Base-by-base conservation (phyloP, 2,888 invertebrate species). In the Mesoligia furuncula region DNA sequence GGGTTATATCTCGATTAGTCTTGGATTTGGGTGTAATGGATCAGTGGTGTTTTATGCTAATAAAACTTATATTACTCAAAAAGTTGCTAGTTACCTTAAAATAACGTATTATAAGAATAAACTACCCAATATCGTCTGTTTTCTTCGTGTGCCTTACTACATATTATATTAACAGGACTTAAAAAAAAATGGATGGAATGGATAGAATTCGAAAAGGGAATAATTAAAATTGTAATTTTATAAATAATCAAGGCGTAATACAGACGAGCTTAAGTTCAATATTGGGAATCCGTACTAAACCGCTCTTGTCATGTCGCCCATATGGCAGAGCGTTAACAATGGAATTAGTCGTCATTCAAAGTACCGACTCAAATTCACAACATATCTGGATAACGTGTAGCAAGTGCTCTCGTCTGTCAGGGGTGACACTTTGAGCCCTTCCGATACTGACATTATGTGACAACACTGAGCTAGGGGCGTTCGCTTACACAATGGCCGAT, bases 301-400 rank as follows among this genome's bases (percentile, higher is more conserved):
- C 93, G 86, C 91, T 92, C 94, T 90, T 93, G 94, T 93, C 94
- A 93, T 94, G 94, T 93, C 84, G 90, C 93, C 95, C 96, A 96
- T 96, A 96, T 96, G 96, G 92, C 94, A 90, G 86, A 89, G 89
- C 93, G 93, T 92, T 93, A 94, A 96, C 96, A 96, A 96, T 95
- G 91, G 96, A 96, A 96, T 96, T 96, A 96, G 96, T 93, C 95
- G 94, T 93, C 94, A 96, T 96, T 96, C 95, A 96, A 94, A 95
- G 93, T 93, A 93, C 92, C 92, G 93, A 92, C 91, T 93, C 92
- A 93, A 95, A 95, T 92, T 92, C 87, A 90, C 92, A 93, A 93
- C 94, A 94, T 95, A 95, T 95, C 95, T 95, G 94, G 92, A 93
- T 95, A 94, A 93, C 94, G 91, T 93, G 95, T 94, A 91, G 95